Percentiles rank a stretch among this genome's conserved stretches.
Conservation (phyloP, 2,113 vertebrate genomes). For the Esox niger region DNA sequence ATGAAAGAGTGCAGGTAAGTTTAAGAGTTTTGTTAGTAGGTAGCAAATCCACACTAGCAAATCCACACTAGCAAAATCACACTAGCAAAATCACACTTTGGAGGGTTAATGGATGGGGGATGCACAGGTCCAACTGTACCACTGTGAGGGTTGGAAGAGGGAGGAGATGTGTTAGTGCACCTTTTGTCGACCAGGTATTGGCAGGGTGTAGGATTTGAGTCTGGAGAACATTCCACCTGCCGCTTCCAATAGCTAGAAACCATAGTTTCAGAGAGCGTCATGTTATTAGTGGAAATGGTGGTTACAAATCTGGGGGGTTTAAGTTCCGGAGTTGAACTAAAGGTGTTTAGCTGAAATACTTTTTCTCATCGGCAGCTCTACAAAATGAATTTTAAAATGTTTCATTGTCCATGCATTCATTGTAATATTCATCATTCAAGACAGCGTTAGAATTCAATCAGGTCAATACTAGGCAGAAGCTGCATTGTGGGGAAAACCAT, state of each 20-base stretch:
- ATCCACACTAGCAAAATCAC: conserved; percentile 47
- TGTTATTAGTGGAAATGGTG: background rate
- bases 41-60: conserved; percentile 48
- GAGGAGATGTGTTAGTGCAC: conserved; percentile 71
- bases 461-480: background rate
- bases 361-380: background rate
- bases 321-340: background rate
- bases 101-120: conserved; percentile 34
- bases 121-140: conserved; percentile 40
- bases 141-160: conserved; percentile 39
- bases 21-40: conserved; percentile 49
- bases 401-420: background rate
- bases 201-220: conserved; percentile 84
- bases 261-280: conserved; percentile 78
- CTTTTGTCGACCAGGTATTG: conserved; percentile 84
- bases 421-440: background rate
- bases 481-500: background rate
- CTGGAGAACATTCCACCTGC: conserved; percentile 82
- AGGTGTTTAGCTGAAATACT: too few species aligned
- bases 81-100: conserved; percentile 30
- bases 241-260: conserved; percentile 80
- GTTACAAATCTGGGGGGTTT: background rate
- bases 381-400: background rate
- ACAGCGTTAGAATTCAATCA: background rate
- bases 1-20: conserved; percentile 24